Base-by-base conservation (phyloP, 37 sponge, comb jelly and placozoan species). In the Aplysina aerophoba region DNA sequence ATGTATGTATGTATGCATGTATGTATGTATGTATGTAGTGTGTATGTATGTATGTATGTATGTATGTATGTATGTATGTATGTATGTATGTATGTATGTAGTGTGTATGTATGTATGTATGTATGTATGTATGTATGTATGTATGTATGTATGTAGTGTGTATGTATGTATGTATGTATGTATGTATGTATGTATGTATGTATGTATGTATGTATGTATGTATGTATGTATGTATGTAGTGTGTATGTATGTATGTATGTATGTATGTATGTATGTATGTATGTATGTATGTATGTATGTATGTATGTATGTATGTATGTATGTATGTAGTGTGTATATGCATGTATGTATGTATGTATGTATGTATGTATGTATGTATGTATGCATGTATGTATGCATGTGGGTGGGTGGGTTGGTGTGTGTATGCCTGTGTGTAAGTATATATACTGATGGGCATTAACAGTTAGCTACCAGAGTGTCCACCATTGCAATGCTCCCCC, bases 171-270 rank as follows among this genome's bases (percentile, higher is more conserved):
- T 65, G 66, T 65, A 30, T 65, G 13, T 65, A 16, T 65, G 66
- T 65, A 30, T 65, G 66, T 65, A 16, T 69, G 33, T 69, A 35
- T 69, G 19, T 69, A 35, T 69, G 71, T 69, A 35, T 69, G 71
- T 69, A 35, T 69, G 71, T 69, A 35, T 69, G 71, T 69, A 35
- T 69, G 71, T 69, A 35, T 69, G 71, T 69, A 35, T 27, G 71
- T 69, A 35, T 69, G 71, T 27, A 35, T 69, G 71, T 69, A 35
- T 69, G 71, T 69, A 35, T 69, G 71, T 69, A n/a, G 71, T 69
- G 71, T 69, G 71, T 69, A 35, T 69, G 71, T 69, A 16, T 69
- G 71, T 69, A 35, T 69, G 71, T 69, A 35, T 69, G 71, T 69
- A 35, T 69, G 71, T 69, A 35, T 69, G 71, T 69, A 35, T 69